These are phyloP conservation scores for Dryobates pubescens DNA, from an alignment of 2,797 vertebrate genomes.

Conservation along the genomic window DNA sequence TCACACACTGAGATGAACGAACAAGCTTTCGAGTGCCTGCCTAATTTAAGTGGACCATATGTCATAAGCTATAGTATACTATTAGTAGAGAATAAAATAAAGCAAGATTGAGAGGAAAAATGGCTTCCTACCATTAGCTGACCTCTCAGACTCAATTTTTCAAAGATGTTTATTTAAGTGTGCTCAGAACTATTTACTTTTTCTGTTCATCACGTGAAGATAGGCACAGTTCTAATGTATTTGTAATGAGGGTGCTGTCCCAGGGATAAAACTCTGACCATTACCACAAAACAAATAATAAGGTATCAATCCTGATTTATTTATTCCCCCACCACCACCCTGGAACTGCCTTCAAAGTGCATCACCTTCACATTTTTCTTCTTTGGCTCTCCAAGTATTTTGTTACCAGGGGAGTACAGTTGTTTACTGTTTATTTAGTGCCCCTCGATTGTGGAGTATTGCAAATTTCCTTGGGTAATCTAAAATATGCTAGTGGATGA, in stretches of 20 bases:
- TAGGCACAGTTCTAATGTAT: background rate
- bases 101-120: slow-evolving; percentile 23
- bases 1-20: slow-evolving; percentile 1
- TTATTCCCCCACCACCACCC: background rate
- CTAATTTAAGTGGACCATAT: slow-evolving; percentile 56
- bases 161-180: slow-evolving; percentile 11
- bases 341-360: background rate
- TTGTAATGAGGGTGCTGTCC: background rate
- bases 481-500: background rate
- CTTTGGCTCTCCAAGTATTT: background rate
- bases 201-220: background rate
- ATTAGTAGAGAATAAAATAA: slow-evolving; percentile 7
- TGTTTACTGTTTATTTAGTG: slow-evolving; percentile 27
- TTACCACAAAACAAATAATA: background rate
- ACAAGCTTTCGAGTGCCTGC: slow-evolving; percentile 20
- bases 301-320: background rate
- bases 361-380: slow-evolving; percentile 3
- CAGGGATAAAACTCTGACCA: background rate
- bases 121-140: slow-evolving; percentile 16
- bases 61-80: slow-evolving; percentile 43
- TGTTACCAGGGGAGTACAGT: background rate
- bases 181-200: background rate
- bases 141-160: background rate
- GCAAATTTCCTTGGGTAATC: background rate
- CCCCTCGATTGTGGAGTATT: background rate